Conservation (phyloP, 1,140 invertebrate species). For the Drosophila punjabiensis region DNA sequence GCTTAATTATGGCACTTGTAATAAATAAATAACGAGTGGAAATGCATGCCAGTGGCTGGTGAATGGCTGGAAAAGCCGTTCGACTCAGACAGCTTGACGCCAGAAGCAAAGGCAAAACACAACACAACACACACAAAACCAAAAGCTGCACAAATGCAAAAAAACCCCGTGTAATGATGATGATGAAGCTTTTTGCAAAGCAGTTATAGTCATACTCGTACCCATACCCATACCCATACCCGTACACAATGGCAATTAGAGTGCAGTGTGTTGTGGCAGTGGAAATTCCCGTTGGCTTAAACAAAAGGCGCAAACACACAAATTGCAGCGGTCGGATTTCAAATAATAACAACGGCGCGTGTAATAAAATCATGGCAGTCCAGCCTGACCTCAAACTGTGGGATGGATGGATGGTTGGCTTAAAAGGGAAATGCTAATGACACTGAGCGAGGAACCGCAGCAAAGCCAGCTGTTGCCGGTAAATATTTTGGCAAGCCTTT, state of each 20-base stretch:
- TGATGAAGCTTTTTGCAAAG: slow-evolving; percentile 72
- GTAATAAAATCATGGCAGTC: slow-evolving; percentile 40
- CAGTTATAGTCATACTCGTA: slow-evolving; percentile 24
- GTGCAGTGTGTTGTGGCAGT: slow-evolving; percentile 51
- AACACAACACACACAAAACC: slow-evolving; percentile 9
- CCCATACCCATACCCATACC: slow-evolving; percentile 41
- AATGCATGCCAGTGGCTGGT: slow-evolving; percentile 58
- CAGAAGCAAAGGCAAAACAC: slow-evolving; percentile 52
- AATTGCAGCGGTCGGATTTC: slow-evolving; percentile 44
- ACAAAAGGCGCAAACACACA: slow-evolving; percentile 45
- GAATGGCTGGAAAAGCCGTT: slow-evolving; percentile 70
- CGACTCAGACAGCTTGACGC: slow-evolving; percentile 81
- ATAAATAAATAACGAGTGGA: slow-evolving; percentile 24
- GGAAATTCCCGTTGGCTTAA: slow-evolving; percentile 74
- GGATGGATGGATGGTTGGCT: slow-evolving; percentile 4
- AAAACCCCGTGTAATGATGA: slow-evolving; percentile 68
- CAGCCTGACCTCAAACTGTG: slow-evolving; percentile 9
- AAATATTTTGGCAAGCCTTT: slow-evolving; percentile 23
- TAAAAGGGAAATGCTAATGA: slow-evolving; percentile 27
- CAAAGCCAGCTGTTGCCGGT: slow-evolving; percentile 20
- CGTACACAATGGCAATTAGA: slow-evolving; percentile 71
- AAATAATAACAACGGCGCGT: slow-evolving; percentile 24
- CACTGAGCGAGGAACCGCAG: slow-evolving; percentile 29
- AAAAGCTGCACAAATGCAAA: slow-evolving; percentile 33
- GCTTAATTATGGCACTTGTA: slow-evolving; percentile 56